These are phyloP conservation scores for Notospermus geniculatus DNA, from an alignment of 1,140 invertebrate genomes.

Conservation along the genomic window DNA sequence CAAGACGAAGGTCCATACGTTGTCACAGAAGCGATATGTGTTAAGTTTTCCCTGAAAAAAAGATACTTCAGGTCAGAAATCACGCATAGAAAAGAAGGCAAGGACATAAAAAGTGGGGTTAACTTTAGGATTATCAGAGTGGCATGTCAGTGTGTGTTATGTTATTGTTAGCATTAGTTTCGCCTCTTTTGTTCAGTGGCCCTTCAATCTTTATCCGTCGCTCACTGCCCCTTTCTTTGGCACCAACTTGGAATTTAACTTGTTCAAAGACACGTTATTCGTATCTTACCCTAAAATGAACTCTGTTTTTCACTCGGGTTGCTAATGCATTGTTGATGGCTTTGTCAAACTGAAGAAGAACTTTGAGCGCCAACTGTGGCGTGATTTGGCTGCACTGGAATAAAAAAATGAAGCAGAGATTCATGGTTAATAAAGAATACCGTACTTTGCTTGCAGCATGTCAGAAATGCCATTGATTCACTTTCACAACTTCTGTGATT, in stretches of 20 bases:
- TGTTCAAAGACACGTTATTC: neutral
- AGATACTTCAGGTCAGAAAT: too few species aligned
- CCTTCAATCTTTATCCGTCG: too few species aligned
- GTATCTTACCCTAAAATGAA: constrained; percentile 81
- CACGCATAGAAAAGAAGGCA: too few species aligned
- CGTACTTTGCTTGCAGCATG: neutral
- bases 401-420: constrained; percentile 39
- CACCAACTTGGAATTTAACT: too few species aligned
- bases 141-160: too few species aligned
- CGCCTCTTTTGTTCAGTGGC: too few species aligned
- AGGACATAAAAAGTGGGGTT: too few species aligned
- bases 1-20: constrained; percentile 99
- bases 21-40: constrained; percentile 99
- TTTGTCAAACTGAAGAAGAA: constrained; percentile 94
- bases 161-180: too few species aligned
- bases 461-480: too few species aligned
- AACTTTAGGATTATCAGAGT: too few species aligned
- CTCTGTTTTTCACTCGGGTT: constrained; percentile 85
- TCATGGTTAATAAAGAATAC: neutral
- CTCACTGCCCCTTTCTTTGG: too few species aligned
- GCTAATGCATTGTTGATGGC: constrained; percentile 92
- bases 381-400: constrained; percentile 95
- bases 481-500: too few species aligned
- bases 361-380: constrained; percentile 84
- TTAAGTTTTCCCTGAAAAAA: constrained; percentile 82